Evolutionary conservation across 2,113 vertebrate genomes (phyloP), one percentile per base, ranked within the genome.

Genomic region (Sigmodon hispidus): DNA sequence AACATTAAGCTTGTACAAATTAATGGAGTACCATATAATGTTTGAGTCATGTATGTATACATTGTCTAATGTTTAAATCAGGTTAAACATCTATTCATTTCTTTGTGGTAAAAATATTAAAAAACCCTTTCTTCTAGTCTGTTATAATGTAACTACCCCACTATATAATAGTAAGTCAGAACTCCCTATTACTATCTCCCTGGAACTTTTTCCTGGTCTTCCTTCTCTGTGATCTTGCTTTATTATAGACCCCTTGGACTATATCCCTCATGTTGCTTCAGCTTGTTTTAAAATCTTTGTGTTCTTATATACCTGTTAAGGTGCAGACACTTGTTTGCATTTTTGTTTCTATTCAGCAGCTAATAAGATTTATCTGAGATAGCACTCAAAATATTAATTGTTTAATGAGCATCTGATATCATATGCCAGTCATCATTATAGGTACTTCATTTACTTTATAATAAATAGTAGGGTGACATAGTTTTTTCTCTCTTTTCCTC

Each of bases 261-360:
- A 10, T 40, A 61, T 91, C 80, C 70, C 84, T 95, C 50, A 79
- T 2, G 45, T 7, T 75, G 13, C 79, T 93, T 24, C 48, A 87
- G 55, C 83, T 63, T 76, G 26, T 52, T 19, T 94, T 88, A 17
- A 59, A 45, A 87, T 91, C 88, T 97, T 85, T 93, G 52, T 93
- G 59, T 94, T 50, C 45, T 31, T 96, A 45, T 48, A 57, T 80
- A 89, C 2, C 63, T 89, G 7, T 91, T 59, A 93, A 85, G 91
- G 76, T 59, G 55, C 22, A 94, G 63, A 87, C 50, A 79, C n/a
- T 87, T 94, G 59, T 12, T 45, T 93, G 94, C 3, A 57, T 96
- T 96, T 48, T 57, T 97, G 55, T 93, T 73, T 94, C 5, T 91
- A 61, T 48, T 36, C 26, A 59, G 52, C 26, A 69, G 94, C 90